These are phyloP conservation scores for Corbicula japonica DNA, from an alignment of 2,888 invertebrate species.

Conservation along the genomic window DNA sequence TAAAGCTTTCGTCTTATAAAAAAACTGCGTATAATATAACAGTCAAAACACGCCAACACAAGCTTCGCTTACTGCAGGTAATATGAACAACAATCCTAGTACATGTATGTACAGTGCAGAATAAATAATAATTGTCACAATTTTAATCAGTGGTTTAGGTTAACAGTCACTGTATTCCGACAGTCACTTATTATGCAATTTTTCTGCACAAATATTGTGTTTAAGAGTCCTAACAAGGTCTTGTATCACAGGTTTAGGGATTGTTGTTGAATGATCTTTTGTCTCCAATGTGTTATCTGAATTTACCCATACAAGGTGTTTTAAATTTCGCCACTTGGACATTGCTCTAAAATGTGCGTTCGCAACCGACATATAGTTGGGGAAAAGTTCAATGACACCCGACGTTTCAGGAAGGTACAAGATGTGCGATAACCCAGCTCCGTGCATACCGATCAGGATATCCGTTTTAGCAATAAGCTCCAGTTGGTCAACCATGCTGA, in stretches of 20 bases:
- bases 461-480: conserved; percentile 79
- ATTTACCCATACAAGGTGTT: conserved; percentile 83
- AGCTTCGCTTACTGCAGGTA: too few relatives aligned
- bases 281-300: conserved; percentile 29
- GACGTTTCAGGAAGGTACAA: conserved; percentile 82
- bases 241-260: conserved; percentile 34
- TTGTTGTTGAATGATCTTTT: conserved; percentile 41
- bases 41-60: too few relatives aligned
- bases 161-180: too few relatives aligned
- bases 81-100: too few relatives aligned
- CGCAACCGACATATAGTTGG: conserved; percentile 72
- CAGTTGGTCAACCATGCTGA: conserved; percentile 82
- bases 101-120: too few relatives aligned
- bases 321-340: conserved; percentile 82
- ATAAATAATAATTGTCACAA: too few relatives aligned
- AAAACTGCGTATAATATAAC: too few relatives aligned
- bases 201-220: conserved; percentile 33
- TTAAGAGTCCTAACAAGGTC: conserved; percentile 46
- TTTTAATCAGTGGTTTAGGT: too few relatives aligned
- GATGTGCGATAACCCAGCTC: conserved; percentile 85
- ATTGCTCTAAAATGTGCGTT: conserved; percentile 82
- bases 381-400: conserved; percentile 84
- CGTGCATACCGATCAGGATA: conserved; percentile 86
- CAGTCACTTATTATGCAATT: too few relatives aligned
- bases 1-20: too few relatives aligned